These are phyloP conservation scores for Tapirus terrestris DNA, from an alignment of 2,113 vertebrate species.

Conservation along the genomic window DNA sequence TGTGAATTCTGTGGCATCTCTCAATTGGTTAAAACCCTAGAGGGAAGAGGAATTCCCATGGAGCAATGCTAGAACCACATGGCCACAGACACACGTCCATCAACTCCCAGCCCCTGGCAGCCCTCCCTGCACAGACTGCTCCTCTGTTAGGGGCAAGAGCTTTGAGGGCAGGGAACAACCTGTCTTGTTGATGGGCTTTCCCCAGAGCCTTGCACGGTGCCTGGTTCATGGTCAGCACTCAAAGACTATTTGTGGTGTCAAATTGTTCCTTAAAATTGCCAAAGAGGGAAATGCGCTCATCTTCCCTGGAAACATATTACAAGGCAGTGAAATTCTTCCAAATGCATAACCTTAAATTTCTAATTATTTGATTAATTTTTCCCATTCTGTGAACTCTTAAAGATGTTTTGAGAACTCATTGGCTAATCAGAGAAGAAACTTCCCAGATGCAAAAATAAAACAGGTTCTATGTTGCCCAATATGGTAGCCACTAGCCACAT, in stretches of 20 bases:
- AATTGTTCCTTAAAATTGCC: background rate
- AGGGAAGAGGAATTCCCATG: background rate
- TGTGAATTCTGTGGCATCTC: background rate
- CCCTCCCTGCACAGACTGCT: fast-evolving
- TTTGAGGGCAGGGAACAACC: background rate
- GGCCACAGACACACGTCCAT: background rate
- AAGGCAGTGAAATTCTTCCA: background rate
- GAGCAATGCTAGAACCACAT: no score
- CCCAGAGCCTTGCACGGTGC: background rate
- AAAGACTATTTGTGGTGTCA: background rate
- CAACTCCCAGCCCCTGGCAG: no score
- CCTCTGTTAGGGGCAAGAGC: background rate
- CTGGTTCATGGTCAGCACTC: background rate
- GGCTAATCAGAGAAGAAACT: background rate
- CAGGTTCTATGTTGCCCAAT: fast-evolving
- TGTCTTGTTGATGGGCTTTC: background rate
- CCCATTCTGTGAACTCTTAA: background rate
- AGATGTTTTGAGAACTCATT: background rate
- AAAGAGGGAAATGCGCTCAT: background rate
- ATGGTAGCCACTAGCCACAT: fast-evolving
- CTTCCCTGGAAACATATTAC: background rate
- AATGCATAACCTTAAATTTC: background rate
- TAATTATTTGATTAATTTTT: background rate
- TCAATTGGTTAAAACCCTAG: background rate
- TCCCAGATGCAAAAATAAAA: background rate